phyloP scores from a whole-genome alignment of 2,888 invertebrate species.

The Halocaridina rubra region DNA sequence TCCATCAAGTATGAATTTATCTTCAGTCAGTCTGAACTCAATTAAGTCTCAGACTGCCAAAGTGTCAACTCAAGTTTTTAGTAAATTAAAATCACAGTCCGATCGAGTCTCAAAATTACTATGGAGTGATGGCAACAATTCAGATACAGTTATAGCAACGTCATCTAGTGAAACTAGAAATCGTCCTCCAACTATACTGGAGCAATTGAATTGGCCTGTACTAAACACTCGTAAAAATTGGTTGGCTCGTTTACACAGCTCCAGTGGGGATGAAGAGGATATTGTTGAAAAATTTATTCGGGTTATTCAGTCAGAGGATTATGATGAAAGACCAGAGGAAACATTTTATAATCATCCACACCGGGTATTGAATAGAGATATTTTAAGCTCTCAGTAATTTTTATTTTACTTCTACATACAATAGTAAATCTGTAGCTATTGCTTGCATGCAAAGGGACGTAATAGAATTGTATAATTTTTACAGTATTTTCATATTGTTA shows the following conservation, averaged over 20 bases:
- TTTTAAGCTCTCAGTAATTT: background rate
- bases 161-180: background rate
- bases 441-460: too few relatives aligned
- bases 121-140: constrained; percentile 67
- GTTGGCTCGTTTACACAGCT: constrained; percentile 1
- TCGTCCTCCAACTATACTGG: constrained; percentile 38
- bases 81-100: constrained; percentile 67
- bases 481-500: too few relatives aligned
- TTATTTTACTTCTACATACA: too few relatives aligned
- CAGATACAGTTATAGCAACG: constrained; percentile 65
- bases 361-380: constrained; percentile 27
- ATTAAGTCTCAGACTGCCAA: constrained; percentile 70
- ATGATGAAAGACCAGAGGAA: constrained; percentile 65
- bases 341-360: constrained; percentile 63
- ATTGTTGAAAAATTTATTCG: constrained; percentile 74
- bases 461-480: too few relatives aligned
- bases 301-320: constrained; percentile 72
- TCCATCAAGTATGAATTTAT: background rate
- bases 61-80: constrained; percentile 68
- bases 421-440: too few relatives aligned
- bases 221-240: constrained; percentile 24
- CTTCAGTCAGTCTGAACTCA: constrained; percentile 64
- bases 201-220: constrained; percentile 56
- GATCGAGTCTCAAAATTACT: constrained; percentile 59
- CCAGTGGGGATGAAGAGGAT: constrained; percentile 69